Evolutionary conservation across 2,888 invertebrate genomes (phyloP), one percentile per base, ranked within the genome.

Genomic region (Polydrusus tereticollis): DNA sequence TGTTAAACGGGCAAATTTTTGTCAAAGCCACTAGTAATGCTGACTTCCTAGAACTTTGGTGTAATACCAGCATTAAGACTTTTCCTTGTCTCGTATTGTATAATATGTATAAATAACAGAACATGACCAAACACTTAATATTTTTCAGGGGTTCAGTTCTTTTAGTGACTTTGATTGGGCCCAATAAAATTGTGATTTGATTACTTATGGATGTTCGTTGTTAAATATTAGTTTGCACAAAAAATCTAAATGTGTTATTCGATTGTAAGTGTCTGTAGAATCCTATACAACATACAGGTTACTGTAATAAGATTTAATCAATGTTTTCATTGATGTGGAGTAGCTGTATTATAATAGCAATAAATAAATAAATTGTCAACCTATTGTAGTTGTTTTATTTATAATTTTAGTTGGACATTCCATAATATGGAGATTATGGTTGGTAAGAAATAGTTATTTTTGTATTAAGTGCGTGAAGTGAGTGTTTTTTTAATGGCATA

Each of bases 271-370:
- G 57, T 63, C 63, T 65, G 55, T 57, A 64, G 64, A 69, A 65
- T 72, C 62, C 21, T 64, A 50, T 23, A 45, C 26, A 41, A 66
- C 47, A 45, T 41, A 58, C 67, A 59, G 47, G 38, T 67, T 67
- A 59, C 36, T 66, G 14, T 59, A 58, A 38, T 58, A 59, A 67
- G 41, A 50, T 52, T 47, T 65, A 43, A 55, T 65, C 64, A 64
- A 64, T 64, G 64, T 65, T 65, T 57, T 65, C 75, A 76, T 79
- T 76, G 79, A 76, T 79, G 79, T 80, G 72, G 73, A 76, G 78
- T 80, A 80, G 78, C 72, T 79, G 78, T 79, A 79, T 76, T 77
- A 77, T 77, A 76, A 78, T 78, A 79, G 80, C 80, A 80, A 80
- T 80, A 80, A 80, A 80, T 65, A 26, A 65, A 57, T 16, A 38